Evolutionary conservation across 2,888 invertebrate genomes (phyloP), one percentile per base, ranked within the genome.

Genomic region (Epinotia demarniana): DNA sequence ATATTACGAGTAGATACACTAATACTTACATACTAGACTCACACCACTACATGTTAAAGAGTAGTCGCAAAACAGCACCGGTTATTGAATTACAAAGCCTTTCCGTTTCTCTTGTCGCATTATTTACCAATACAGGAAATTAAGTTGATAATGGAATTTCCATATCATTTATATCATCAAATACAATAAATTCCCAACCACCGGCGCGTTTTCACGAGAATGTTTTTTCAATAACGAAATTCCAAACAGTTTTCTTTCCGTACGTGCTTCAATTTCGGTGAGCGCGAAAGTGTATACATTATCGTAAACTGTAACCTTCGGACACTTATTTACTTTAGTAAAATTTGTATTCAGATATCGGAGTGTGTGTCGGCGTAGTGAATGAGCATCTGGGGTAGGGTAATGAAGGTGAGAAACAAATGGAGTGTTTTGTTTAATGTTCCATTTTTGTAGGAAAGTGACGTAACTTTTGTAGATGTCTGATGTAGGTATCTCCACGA

Each of bases 181-280:
- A 75, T 72, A 69, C 72, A 75, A 75, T 75, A 77, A 61, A 77
- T 73, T 73, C 57, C 62, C 68, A 49, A 73, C 78, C 71, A 70
- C 76, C 63, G 39, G 39, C 39, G 57, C 68, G 76, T 73, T 77
- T 78, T 79, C 78, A 77, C 78, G 77, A 78, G 79, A 82, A 82
- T 83, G 83, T 82, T 81, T 85, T 84, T 83, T 82, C 84, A 83
- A 84, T 85, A 84, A 81, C 81, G 80, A 82, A 84, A 84, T 82
- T 83, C 81, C 79, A 77, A 78, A 80, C 79, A 78, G 79, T 82
- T 77, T 79, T 77, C 77, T 77, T 79, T 78, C 78, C 79, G 80
- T 82, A 83, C 84, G 84, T 78, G 78, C 61, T 75, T 62, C 71
- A 78, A 79, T 82, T 82, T 79, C 70, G 63, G 73, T 53, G 73